Evolutionary conservation across 2,888 invertebrate genomes (phyloP).

Genomic region (Melinopterus prodromus): DNA sequence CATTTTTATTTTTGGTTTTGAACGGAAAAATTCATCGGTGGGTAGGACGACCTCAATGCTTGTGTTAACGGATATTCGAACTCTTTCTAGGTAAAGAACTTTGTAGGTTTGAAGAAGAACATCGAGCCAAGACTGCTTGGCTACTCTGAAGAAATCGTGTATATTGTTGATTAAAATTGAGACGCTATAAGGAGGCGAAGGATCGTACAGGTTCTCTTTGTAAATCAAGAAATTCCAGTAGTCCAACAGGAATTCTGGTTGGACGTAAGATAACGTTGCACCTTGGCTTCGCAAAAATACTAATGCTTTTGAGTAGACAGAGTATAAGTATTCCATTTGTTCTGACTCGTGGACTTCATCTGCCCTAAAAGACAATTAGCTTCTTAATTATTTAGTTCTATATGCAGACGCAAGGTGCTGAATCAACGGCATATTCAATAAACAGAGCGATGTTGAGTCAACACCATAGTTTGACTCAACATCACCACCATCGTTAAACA

Average conservation of each 20-base stretch:
- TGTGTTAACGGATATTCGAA: background rate
- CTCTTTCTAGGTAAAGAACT: conserved; percentile 12
- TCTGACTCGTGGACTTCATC: conserved; percentile 4
- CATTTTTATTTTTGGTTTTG: conserved; percentile 8
- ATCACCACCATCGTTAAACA: too few relatives aligned
- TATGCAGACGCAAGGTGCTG: too few relatives aligned
- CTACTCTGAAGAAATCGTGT: conserved; percentile 4
- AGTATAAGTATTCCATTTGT: conserved; percentile 11
- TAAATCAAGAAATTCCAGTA: conserved; percentile 17
- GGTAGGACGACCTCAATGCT: conserved; percentile 8
- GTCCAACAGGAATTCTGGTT: conserved; percentile 13
- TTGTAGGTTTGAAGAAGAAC: conserved; percentile 17
- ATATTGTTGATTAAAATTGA: background rate
- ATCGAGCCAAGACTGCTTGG: conserved; percentile 13
- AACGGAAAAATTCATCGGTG: background rate
- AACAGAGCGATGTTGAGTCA: too few relatives aligned
- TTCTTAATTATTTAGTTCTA: background rate
- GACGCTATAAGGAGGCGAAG: background rate
- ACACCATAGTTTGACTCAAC: too few relatives aligned
- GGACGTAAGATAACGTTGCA: background rate
- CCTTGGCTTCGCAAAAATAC: background rate
- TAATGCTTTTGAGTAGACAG: conserved; percentile 5
- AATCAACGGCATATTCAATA: too few relatives aligned
- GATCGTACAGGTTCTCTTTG: background rate
- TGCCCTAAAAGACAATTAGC: background rate